Percentiles rank a stretch among this genome's conserved stretches.
These are phyloP conservation scores for Campoplex nolae DNA, from an alignment of 2,888 invertebrate genomes.

Conservation along the genomic window DNA sequence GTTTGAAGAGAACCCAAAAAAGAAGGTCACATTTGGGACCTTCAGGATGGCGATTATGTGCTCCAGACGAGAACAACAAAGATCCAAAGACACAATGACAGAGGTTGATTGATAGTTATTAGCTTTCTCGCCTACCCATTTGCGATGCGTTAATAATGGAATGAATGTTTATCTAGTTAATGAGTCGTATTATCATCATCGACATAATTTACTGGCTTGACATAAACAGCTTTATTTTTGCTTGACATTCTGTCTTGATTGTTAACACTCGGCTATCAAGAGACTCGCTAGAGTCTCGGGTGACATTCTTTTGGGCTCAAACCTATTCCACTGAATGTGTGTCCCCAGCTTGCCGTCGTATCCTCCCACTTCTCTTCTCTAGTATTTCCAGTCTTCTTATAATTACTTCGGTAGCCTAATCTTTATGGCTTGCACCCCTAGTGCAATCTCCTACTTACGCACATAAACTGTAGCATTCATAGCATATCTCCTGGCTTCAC, in stretches of 20 bases:
- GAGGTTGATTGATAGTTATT: constrained; percentile 5
- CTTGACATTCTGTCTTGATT: not conserved
- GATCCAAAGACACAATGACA: constrained; percentile 18
- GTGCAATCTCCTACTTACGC: not conserved
- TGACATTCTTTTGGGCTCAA: not conserved
- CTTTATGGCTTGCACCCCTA: not conserved
- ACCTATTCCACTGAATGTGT: not conserved
- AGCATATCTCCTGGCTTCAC: not conserved
- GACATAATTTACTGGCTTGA: not conserved
- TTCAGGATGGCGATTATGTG: not conserved
- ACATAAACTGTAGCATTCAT: not conserved
- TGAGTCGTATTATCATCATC: not conserved
- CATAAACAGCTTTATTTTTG: not conserved
- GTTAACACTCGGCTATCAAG: not conserved
- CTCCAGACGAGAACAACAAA: not conserved
- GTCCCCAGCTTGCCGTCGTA: not conserved
- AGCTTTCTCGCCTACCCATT: not conserved
- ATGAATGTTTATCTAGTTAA: not conserved
- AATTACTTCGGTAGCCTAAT: constrained; percentile 15
- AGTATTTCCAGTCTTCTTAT: constrained; percentile 34
- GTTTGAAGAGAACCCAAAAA: constrained; percentile 46
- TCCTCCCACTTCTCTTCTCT: constrained; percentile 10
- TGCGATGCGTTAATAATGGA: not conserved
- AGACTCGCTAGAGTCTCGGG: too few relatives aligned
- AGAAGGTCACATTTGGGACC: constrained; percentile 37